Percentiles rank a stretch among this genome's conserved stretches.
Conservation (phyloP, 2,888 invertebrate genomes). For the Apamea anceps region DNA sequence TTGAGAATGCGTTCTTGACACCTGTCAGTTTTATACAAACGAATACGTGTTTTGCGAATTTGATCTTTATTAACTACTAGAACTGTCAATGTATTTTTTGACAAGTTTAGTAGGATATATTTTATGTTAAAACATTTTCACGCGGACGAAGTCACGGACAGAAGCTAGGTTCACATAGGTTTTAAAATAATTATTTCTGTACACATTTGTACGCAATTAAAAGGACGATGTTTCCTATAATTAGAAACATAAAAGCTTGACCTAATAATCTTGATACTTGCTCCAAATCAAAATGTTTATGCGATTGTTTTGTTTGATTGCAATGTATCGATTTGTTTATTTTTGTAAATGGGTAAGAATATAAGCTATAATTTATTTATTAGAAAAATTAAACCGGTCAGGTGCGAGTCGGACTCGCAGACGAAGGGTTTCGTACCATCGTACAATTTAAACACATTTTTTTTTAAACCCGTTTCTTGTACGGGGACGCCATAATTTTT, state of each 20-base stretch:
- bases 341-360: background rate
- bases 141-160: background rate
- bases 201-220: background rate
- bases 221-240: background rate
- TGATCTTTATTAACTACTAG: too few relatives aligned
- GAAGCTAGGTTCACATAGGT: background rate
- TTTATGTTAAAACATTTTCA: background rate
- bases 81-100: too few relatives aligned
- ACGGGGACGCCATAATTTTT: too few relatives aligned
- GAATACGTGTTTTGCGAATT: too few relatives aligned
- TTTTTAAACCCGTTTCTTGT: too few relatives aligned
- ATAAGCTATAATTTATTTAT: background rate
- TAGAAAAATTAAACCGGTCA: too few relatives aligned
- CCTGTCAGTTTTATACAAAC: too few relatives aligned
- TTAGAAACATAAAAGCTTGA: conserved; percentile 4
- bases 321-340: background rate
- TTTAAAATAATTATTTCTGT: conserved; percentile 3
- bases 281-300: background rate
- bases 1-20: too few relatives aligned
- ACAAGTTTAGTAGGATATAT: background rate
- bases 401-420: too few relatives aligned
- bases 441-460: too few relatives aligned
- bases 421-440: too few relatives aligned
- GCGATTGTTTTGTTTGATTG: background rate
- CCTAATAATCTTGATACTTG: conserved; percentile 40